phyloP scores from a whole-genome alignment of 2,113 vertebrate genomes.

The Cynopterus brachyotis region DNA sequence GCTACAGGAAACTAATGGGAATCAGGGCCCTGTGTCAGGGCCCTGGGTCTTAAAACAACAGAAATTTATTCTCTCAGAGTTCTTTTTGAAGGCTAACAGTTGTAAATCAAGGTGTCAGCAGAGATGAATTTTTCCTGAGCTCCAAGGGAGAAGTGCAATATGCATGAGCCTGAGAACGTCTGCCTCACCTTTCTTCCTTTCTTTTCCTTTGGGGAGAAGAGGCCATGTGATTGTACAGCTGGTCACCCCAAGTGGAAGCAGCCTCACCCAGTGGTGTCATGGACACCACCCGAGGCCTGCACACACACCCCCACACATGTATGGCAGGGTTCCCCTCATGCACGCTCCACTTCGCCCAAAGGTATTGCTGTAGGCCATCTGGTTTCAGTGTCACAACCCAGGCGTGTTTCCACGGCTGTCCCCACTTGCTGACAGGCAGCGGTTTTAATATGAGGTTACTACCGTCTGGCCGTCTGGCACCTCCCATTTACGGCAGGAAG shows the following conservation, averaged over 20 bases:
- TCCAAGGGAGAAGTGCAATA: background rate
- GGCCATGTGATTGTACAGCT: conserved; percentile 65
- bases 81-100: too few relatives aligned
- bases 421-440: conserved; percentile 75
- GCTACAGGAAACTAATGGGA: background rate
- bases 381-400: conserved; percentile 73
- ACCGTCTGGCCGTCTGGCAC: conserved; percentile 74
- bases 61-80: accelerated
- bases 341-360: background rate
- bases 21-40: background rate
- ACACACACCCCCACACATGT: accelerated
- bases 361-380: conserved; percentile 75
- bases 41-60: background rate
- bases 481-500: conserved; percentile 74
- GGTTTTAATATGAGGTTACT: conserved; percentile 82
- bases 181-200: accelerated
- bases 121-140: background rate
- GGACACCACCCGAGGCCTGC: background rate
- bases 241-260: conserved; percentile 73
- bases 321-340: background rate
- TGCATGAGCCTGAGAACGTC: accelerated
- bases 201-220: background rate
- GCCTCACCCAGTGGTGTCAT: conserved; percentile 30
- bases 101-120: background rate
- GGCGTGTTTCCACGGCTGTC: conserved; percentile 70